Evolutionary conservation across 1,140 invertebrate species (phyloP), one percentile per base, ranked within the genome.

Genomic region (Drosophila kepulauana): DNA sequence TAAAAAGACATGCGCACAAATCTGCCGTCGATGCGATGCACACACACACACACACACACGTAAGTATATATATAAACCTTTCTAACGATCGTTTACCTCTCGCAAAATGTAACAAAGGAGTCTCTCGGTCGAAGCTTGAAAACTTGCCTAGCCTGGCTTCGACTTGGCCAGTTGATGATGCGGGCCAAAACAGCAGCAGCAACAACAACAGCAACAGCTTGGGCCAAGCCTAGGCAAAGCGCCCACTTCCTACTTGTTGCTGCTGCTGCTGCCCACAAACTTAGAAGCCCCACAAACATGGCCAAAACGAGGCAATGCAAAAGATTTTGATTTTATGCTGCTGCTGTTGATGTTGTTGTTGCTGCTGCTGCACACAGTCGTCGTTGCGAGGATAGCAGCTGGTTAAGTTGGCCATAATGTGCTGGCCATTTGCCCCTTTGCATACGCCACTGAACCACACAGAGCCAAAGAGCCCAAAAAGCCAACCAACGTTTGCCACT

Each of bases 21-120:
- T 89, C 85, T 89, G 86, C 59, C 10, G 35, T 38, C 35, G 35
- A 38, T 38, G 61, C 56, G 46, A 49, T 38, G 66, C 72, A 82
- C 62, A 69, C 78, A 85, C 73, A 33, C 33, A 8, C 33, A 33
- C 33, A 33, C 1, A 33, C 20, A 20, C 3, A 7, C 33, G 8
- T 2, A 33, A 0, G 8, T 5, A 38, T 10, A 89, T 84, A 79
- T 76, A 76, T 85, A 88, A 87, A 89, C 85, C 86, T 89, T 89
- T 89, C 85, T 89, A 89, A 89, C 85, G 85, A 89, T 86, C 85
- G 86, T 89, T 89, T 89, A 89, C 85, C 86, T 89, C 85, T 89
- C 81, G 80, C 84, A 81, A 89, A 89, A 90, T 90, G 85, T 89
- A 89, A 89, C 85, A 89, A 89, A 89, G 86, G 81, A 90, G 86